Evolutionary conservation across 2,888 invertebrate genomes (phyloP).

Genomic region (Lasioglossum leucozonium): DNA sequence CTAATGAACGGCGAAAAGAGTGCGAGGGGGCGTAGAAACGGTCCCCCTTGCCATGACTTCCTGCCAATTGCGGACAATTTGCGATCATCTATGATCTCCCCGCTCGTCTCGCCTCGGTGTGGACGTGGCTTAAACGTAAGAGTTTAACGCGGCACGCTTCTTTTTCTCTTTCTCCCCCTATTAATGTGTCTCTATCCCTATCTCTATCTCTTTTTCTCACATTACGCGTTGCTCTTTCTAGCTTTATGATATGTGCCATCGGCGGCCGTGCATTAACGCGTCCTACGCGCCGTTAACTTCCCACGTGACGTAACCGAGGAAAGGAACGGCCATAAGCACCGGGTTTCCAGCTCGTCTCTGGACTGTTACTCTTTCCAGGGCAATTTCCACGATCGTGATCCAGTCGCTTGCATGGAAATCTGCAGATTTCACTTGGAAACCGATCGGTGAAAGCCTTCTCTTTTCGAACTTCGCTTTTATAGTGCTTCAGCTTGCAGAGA

Average conservation of each 20-base stretch:
- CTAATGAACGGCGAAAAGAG: slow-evolving; percentile 77
- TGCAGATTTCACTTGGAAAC: background rate
- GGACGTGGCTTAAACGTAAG: slow-evolving; percentile 72
- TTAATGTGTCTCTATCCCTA: background rate
- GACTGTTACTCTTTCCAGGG: background rate
- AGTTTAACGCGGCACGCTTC: slow-evolving; percentile 73
- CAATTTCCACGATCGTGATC: slow-evolving; percentile 3
- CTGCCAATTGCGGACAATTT: slow-evolving; percentile 84
- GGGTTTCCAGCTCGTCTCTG: background rate
- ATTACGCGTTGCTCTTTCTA: slow-evolving; percentile 6
- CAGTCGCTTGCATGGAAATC: background rate
- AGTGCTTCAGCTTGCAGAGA: background rate
- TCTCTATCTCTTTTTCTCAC: background rate
- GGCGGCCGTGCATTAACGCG: slow-evolving; percentile 66
- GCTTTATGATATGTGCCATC: slow-evolving; percentile 50
- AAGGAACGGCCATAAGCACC: slow-evolving; percentile 31
- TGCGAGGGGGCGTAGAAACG: slow-evolving; percentile 77
- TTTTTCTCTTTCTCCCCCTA: slow-evolving; percentile 36
- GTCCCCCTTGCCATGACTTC: slow-evolving; percentile 82
- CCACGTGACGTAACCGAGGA: slow-evolving; percentile 70
- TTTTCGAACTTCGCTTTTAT: background rate
- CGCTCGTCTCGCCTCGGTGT: slow-evolving; percentile 73
- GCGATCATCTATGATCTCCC: slow-evolving; percentile 84
- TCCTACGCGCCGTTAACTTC: slow-evolving; percentile 70
- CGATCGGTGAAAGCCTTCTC: background rate